Evolutionary conservation across 2,113 vertebrate species (phyloP).

Genomic region (Camarhynchus parvulus): DNA sequence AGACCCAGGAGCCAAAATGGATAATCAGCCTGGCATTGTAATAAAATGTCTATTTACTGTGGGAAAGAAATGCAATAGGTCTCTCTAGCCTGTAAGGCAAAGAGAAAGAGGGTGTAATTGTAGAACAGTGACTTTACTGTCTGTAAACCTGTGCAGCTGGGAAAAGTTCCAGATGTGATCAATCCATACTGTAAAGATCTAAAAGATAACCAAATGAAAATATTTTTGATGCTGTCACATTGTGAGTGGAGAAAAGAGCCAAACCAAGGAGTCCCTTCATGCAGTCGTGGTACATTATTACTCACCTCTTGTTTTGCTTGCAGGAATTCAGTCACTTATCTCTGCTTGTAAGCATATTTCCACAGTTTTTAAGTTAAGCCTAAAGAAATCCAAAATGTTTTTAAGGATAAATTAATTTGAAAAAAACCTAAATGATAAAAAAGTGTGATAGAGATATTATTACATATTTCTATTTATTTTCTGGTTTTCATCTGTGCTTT

Average conservation of each 20-base stretch:
- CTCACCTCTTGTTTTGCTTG: neutral
- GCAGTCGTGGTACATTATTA: neutral
- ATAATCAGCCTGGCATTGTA: neutral
- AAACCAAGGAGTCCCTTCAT: neutral
- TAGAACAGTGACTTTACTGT: neutral
- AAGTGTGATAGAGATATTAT: neutral
- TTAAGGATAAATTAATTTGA: neutral
- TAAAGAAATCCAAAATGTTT: neutral
- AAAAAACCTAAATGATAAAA: neutral
- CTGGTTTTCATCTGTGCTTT: neutral
- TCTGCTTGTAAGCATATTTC: neutral
- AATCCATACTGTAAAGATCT: neutral
- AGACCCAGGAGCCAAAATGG: neutral
- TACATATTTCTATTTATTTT: neutral
- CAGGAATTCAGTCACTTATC: neutral
- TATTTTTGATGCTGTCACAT: neutral
- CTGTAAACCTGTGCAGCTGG: neutral
- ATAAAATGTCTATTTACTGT: neutral
- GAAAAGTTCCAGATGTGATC: neutral
- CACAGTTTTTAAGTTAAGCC: neutral
- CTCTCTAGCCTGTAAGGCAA: neutral
- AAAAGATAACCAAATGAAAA: neutral
- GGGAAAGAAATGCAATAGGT: neutral
- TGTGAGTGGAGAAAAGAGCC: neutral
- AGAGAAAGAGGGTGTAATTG: neutral